These are phyloP conservation scores for Tridacna gigas DNA, from an alignment of 2,888 invertebrate species.

Conservation along the genomic window DNA sequence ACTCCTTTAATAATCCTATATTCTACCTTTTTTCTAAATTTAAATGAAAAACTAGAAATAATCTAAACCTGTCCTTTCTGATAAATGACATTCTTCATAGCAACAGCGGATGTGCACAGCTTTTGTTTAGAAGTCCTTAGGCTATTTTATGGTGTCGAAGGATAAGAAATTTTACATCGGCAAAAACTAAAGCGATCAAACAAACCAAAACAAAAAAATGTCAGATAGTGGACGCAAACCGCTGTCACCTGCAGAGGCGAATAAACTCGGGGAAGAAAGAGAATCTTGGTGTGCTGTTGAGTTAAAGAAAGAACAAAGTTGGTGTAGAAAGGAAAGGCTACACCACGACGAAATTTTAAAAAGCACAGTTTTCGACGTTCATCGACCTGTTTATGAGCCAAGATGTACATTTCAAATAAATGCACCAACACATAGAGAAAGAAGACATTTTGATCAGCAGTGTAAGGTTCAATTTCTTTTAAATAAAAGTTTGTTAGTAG, in stretches of 20 bases:
- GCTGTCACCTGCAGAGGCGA: constrained; percentile 67
- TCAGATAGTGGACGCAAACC: constrained; percentile 40
- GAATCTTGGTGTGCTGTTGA: constrained; percentile 83
- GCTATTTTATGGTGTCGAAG: neutral
- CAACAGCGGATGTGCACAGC: constrained; percentile 66
- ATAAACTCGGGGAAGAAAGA: constrained; percentile 69
- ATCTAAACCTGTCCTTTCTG: no score
- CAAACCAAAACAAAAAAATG: constrained; percentile 35
- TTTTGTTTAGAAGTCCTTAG: constrained; percentile 51
- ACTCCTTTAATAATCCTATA: no score
- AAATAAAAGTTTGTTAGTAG: no score
- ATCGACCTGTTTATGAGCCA: constrained; percentile 67
- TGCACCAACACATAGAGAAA: constrained; percentile 75
- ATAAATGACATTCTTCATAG: constrained; percentile 37
- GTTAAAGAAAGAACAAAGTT: constrained; percentile 79
- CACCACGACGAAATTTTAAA: constrained; percentile 71
- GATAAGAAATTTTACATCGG: no score
- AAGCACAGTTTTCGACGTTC: constrained; percentile 72
- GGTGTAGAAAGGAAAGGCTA: constrained; percentile 76
- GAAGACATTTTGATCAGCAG: constrained; percentile 72
- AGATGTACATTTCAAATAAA: constrained; percentile 74
- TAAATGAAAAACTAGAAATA: no score
- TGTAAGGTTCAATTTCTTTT: constrained; percentile 62
- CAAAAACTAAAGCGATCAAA: no score
- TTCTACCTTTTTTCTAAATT: no score